phyloP scores from a whole-genome alignment of 2,888 invertebrate species.

The Eudemis profundana region DNA sequence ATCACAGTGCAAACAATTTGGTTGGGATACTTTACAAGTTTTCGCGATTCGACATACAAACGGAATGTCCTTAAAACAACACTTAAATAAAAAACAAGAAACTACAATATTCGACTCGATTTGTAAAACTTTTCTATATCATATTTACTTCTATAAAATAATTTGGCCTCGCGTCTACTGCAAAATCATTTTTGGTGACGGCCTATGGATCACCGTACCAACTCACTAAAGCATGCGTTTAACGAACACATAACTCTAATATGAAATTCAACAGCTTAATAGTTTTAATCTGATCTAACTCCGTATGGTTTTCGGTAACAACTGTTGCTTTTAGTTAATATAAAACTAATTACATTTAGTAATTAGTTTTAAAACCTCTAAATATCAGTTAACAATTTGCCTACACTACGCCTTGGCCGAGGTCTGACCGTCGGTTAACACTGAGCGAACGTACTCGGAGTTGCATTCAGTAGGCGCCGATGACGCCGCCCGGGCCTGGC shows the following conservation, averaged over 20 bases:
- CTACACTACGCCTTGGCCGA: background rate
- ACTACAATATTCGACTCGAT: slow-evolving; percentile 33
- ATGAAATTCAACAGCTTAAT: slow-evolving; percentile 31
- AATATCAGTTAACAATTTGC: slow-evolving; percentile 5
- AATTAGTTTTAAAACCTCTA: slow-evolving; percentile 21
- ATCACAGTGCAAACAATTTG: slow-evolving; percentile 51
- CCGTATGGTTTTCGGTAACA: slow-evolving; percentile 8
- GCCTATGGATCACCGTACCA: background rate
- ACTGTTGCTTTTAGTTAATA: background rate
- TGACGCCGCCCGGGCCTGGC: slow-evolving; percentile 97
- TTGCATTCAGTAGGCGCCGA: slow-evolving; percentile 71
- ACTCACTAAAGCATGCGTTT: slow-evolving; percentile 21
- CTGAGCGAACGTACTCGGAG: background rate
- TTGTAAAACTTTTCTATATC: slow-evolving; percentile 13
- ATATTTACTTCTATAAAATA: slow-evolving; percentile 7
- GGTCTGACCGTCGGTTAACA: background rate
- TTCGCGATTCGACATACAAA: slow-evolving; percentile 25
- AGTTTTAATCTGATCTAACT: slow-evolving; percentile 13
- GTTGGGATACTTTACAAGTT: slow-evolving; percentile 20
- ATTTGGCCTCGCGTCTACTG: slow-evolving; percentile 22
- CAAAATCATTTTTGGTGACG: background rate
- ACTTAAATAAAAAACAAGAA: slow-evolving; percentile 22
- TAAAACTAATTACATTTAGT: background rate
- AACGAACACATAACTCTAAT: slow-evolving; percentile 18
- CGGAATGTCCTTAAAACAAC: slow-evolving; percentile 42